A percentile compares a stretch with the other conserved stretches of the same genome.
Evolutionary conservation across 2,888 invertebrate species (phyloP).

Genomic region (Stictocephala bisonia): DNA sequence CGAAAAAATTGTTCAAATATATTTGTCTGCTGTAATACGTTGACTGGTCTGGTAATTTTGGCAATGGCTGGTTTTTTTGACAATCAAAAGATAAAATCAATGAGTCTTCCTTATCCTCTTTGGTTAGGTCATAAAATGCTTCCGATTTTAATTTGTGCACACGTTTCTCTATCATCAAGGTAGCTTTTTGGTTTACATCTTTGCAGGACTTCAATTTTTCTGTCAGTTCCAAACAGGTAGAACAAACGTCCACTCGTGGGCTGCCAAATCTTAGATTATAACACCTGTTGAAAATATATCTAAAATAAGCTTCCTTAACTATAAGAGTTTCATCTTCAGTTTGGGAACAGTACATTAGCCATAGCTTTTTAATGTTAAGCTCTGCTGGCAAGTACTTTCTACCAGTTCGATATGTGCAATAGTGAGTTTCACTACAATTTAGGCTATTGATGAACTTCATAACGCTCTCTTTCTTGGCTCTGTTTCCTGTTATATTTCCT

Average conservation of each 20-base stretch:
- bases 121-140: slow-evolving; percentile 27
- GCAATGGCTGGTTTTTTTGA: slow-evolving; percentile 60
- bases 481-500: slow-evolving; percentile 28
- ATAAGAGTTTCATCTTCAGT: slow-evolving; percentile 17
- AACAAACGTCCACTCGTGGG: slow-evolving; percentile 31
- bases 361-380: slow-evolving; percentile 29
- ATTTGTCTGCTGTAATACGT: slow-evolving; percentile 62
- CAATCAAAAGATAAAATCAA: slow-evolving; percentile 59
- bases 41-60: slow-evolving; percentile 61
- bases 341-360: slow-evolving; percentile 27
- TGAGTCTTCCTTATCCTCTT: slow-evolving; percentile 9
- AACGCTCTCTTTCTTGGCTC: slow-evolving; percentile 38
- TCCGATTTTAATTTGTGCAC: slow-evolving; percentile 17
- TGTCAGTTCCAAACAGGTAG: too few relatives aligned
- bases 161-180: background rate
- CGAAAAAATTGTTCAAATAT: slow-evolving; percentile 62
- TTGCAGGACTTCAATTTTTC: too few relatives aligned
- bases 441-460: slow-evolving; percentile 22
- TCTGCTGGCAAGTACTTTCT: slow-evolving; percentile 36
- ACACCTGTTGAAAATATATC: slow-evolving; percentile 33
- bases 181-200: background rate
- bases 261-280: slow-evolving; percentile 38
- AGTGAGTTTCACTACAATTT: slow-evolving; percentile 40
- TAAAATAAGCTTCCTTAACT: slow-evolving; percentile 36
- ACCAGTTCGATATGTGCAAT: slow-evolving; percentile 17